phyloP scores from a whole-genome alignment of 2,113 vertebrate genomes.

The Aptenodytes patagonicus region DNA sequence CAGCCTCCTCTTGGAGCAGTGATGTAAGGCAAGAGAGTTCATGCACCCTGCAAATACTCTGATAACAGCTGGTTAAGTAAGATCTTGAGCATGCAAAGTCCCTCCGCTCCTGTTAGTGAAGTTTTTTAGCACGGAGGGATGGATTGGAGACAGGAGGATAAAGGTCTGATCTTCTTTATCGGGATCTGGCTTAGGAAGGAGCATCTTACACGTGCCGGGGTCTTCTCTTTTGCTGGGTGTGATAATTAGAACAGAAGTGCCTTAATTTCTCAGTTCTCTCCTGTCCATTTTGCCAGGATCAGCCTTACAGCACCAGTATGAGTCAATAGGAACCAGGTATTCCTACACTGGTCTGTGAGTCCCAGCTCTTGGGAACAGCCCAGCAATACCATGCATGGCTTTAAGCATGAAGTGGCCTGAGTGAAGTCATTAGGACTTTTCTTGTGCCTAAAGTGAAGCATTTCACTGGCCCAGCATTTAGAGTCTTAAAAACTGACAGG shows the following conservation, averaged over 20 bases:
- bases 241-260: neutral
- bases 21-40: neutral
- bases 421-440: neutral
- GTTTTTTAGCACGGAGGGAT: neutral
- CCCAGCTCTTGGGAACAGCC: neutral
- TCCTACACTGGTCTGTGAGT: neutral
- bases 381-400: neutral
- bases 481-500: neutral
- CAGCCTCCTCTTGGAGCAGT: neutral
- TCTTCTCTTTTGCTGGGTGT: neutral
- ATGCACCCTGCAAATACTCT: neutral
- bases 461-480: neutral
- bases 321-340: neutral
- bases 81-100: neutral
- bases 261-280: neutral
- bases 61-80: conserved; percentile 24
- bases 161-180: neutral
- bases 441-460: neutral
- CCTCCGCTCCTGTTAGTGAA: neutral
- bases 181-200: neutral
- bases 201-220: rapidly evolving
- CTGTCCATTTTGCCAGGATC: neutral
- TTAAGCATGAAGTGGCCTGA: neutral
- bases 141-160: neutral
- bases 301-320: neutral